A percentile compares a stretch with the other conserved stretches of the same genome.
Conservation (phyloP, 2,113 vertebrate species). For the Xiphias gladius region DNA sequence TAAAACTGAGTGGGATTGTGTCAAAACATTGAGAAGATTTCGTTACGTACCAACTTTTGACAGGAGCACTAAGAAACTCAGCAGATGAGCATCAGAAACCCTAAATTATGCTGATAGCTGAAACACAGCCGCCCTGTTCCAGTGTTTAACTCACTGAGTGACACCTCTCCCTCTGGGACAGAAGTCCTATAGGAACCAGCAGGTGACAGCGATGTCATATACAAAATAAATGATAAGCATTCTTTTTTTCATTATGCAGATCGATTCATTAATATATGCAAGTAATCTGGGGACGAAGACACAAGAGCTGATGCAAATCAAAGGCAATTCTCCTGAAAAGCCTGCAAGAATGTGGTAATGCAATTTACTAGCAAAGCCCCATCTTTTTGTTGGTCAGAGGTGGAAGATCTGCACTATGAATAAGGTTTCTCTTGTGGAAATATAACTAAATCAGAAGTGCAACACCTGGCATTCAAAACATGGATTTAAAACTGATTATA, state of each 20-base stretch:
- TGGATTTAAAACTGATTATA: slow-evolving; percentile 34
- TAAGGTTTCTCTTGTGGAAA: not conserved
- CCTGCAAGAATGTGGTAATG: slow-evolving; percentile 4
- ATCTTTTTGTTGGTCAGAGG: slow-evolving; percentile 13
- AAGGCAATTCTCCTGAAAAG: slow-evolving; percentile 33
- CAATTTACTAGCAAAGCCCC: not conserved
- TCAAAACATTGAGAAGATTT: not conserved
- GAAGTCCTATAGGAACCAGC: slow-evolving; percentile 29
- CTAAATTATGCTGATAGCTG: slow-evolving; percentile 8
- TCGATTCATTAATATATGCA: slow-evolving; percentile 56
- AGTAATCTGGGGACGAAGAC: slow-evolving; percentile 17
- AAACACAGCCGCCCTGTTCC: not conserved
- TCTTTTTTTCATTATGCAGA: slow-evolving; percentile 51
- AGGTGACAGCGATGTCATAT: slow-evolving; percentile 28
- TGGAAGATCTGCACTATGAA: not conserved
- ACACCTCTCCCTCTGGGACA: slow-evolving; percentile 28
- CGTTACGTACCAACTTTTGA: not conserved
- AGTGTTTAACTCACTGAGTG: slow-evolving; percentile 43
- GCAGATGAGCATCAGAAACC: slow-evolving; percentile 17
- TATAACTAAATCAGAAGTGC: not conserved
- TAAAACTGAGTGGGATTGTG: not conserved
- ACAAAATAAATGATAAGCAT: slow-evolving; percentile 1
- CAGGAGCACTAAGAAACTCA: not conserved
- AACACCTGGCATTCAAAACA: slow-evolving; percentile 36
- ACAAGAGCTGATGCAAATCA: slow-evolving; percentile 54